A percentile compares a stretch with the other conserved stretches of the same genome.
Conservation (phyloP, 2,888 invertebrate species). For the Azorinus chamasolen region DNA sequence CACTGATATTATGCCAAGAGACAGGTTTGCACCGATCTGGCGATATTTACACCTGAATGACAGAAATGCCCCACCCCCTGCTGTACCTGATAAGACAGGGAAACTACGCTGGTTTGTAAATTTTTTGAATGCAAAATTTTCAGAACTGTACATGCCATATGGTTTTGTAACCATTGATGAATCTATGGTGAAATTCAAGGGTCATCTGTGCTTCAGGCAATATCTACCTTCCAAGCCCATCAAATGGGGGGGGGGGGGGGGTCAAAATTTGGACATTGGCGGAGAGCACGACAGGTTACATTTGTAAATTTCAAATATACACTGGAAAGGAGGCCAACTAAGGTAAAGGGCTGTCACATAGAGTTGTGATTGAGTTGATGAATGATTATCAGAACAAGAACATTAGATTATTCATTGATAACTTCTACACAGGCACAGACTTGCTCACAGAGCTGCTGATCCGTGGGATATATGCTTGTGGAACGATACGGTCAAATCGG, state of each 20-base stretch:
- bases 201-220: constrained; percentile 17
- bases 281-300: constrained; percentile 24
- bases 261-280: constrained; percentile 32
- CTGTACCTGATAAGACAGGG: background rate
- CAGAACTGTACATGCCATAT: constrained; percentile 19
- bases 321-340: constrained; percentile 22
- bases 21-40: background rate
- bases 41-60: background rate
- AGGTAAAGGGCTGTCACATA: constrained; percentile 24
- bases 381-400: background rate
- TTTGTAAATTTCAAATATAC: constrained; percentile 30
- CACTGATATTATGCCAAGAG: background rate
- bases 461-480: constrained; percentile 36
- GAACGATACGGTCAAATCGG: constrained; percentile 41
- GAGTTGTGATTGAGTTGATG: constrained; percentile 22
- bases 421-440: constrained; percentile 35
- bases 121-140: constrained; percentile 15
- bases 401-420: constrained; percentile 36
- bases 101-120: background rate
- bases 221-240: constrained; percentile 46
- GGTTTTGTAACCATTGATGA: constrained; percentile 31
- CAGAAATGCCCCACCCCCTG: background rate
- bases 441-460: constrained; percentile 13
- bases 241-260: constrained; percentile 49
- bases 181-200: too few species aligned